These are phyloP conservation scores for Temnothorax unifasciatus DNA, from an alignment of 2,888 invertebrate species.

Conservation along the genomic window DNA sequence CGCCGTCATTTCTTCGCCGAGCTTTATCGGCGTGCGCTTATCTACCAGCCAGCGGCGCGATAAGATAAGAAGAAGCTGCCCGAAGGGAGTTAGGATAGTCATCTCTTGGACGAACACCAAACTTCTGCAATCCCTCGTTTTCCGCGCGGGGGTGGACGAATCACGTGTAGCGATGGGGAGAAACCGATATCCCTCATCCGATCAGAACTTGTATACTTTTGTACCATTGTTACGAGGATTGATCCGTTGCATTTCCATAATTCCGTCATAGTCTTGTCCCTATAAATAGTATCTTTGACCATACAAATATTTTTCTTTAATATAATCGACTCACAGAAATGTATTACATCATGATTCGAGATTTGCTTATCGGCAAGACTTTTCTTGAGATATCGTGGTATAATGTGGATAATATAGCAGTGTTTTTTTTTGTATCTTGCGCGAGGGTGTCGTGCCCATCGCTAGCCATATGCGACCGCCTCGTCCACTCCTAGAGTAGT, in stretches of 20 bases:
- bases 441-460: conserved; percentile 40
- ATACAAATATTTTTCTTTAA: neutral
- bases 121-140: conserved; percentile 63
- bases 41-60: conserved; percentile 82
- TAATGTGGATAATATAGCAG: neutral
- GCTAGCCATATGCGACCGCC: conserved; percentile 47
- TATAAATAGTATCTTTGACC: neutral
- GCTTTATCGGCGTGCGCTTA: conserved; percentile 76
- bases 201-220: conserved; percentile 21
- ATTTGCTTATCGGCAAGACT: neutral
- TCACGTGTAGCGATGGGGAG: conserved; percentile 76
- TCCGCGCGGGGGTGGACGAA: conserved; percentile 74
- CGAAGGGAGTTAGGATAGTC: conserved; percentile 72
- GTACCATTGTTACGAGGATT: neutral
- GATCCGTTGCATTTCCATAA: conserved; percentile 8
- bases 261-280: neutral
- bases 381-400: neutral
- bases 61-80: conserved; percentile 77
- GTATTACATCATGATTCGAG: neutral
- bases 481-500: conserved; percentile 51
- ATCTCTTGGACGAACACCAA: conserved; percentile 78
- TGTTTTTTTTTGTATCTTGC: neutral
- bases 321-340: neutral
- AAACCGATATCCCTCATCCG: conserved; percentile 36
- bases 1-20: conserved; percentile 73